Evolutionary conservation across 2,113 vertebrate genomes (phyloP), one percentile per base, ranked within the genome.

Genomic region (Bufo bufo): DNA sequence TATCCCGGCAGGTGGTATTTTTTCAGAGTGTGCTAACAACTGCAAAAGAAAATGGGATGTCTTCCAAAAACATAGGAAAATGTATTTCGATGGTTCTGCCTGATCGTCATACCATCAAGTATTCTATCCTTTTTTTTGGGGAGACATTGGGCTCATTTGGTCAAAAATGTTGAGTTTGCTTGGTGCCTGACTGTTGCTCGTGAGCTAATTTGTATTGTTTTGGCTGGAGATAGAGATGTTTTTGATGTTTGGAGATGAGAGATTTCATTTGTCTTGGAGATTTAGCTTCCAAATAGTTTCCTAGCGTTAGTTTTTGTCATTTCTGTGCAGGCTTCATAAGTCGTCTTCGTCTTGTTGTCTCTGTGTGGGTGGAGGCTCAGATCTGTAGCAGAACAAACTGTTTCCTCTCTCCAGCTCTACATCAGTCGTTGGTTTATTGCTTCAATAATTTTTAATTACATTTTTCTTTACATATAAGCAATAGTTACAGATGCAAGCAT

Each of bases 291-390:
- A 56, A 78, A 23, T 54, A 56, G 20, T 54, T 33, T 56, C 75
- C 4, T 77, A 77, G 10, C 49, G 14, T 19, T 23, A 3, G 19
- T 10, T 54, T 33, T 77, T 54, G 50, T 77, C 19, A 78, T 56
- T 56, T 56, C 2, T 20, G 47, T 50, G 72, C 47, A 75, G 47
- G 0, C 17, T 75, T 49, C 45, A 20, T 50, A 75, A 19, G 16
- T 49, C 71, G 19, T 19, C 43, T 23, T 45, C 69, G 4, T 14
- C 33, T 50, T 19, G 47, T 43, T 74, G 71, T 74, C 17, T 50
- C 43, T 75, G 72, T 50, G 72, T 75, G 72, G 72, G 72, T 75
- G 72, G 72, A 75, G 47, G 47, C 45, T 75, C 47, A 49, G 72
- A 75, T 75, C 72, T 72, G 43, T 74, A 47, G 71, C 71, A 17